phyloP scores from a whole-genome alignment of 2,113 vertebrate genomes.

The Callithrix jacchus region DNA sequence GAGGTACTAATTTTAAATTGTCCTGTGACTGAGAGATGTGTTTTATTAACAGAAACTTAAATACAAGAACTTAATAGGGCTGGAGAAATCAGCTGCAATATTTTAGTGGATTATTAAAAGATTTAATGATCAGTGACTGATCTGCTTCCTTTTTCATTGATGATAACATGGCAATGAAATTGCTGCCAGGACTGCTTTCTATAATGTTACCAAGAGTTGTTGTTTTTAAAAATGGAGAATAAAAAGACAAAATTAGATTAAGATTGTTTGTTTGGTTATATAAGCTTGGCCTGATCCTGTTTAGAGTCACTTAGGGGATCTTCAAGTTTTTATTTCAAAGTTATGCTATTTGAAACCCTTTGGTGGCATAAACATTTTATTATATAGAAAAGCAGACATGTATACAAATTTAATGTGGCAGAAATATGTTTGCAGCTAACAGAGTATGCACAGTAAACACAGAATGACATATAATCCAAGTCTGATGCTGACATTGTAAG shows the following conservation, averaged over 20 bases:
- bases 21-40: slow-evolving; percentile 25
- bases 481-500: slow-evolving; percentile 53
- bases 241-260: slow-evolving; percentile 52
- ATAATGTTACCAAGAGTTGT: slow-evolving; percentile 25
- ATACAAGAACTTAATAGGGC: slow-evolving; percentile 40
- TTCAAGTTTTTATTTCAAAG: slow-evolving; percentile 50
- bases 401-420: slow-evolving; percentile 55
- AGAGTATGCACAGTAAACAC: slow-evolving; percentile 44
- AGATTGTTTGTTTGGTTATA: slow-evolving; percentile 14
- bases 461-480: slow-evolving; percentile 63
- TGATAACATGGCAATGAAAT: slow-evolving; percentile 58
- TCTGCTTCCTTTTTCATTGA: not conserved
- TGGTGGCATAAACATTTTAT: slow-evolving; percentile 31
- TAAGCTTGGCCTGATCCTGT: slow-evolving; percentile 54
- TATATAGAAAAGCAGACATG: slow-evolving; percentile 59
- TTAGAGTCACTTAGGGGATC: slow-evolving; percentile 38
- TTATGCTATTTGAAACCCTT: slow-evolving; percentile 58
- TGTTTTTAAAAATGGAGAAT: not conserved
- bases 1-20: slow-evolving; percentile 17
- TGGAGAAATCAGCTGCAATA: slow-evolving; percentile 46
- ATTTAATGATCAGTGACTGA: slow-evolving; percentile 61
- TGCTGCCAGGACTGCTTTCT: slow-evolving; percentile 37
- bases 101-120: slow-evolving; percentile 56
- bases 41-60: slow-evolving; percentile 64
- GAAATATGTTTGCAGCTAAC: slow-evolving; percentile 63